Percentiles rank a stretch among this genome's conserved stretches.
Conservation (phyloP, 2,797 vertebrate species). For the Lophius americanus region DNA sequence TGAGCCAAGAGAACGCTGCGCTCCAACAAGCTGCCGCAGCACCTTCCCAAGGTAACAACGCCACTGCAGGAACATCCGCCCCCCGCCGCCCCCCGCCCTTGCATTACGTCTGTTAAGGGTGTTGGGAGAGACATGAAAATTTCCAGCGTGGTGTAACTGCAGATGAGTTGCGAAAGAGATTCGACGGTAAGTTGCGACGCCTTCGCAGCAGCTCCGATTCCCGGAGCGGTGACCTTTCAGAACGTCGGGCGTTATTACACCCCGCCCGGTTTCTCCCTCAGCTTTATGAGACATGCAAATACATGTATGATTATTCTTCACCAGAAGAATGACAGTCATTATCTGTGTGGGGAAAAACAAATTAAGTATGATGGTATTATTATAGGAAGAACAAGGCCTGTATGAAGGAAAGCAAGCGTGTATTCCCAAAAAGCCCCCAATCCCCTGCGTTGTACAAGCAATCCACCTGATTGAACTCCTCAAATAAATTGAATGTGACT, state of each 20-base stretch:
- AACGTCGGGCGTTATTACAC: neutral
- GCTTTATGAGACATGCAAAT: constrained; percentile 30
- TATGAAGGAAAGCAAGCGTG: too few relatives aligned
- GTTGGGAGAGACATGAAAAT: neutral
- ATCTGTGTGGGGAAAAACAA: constrained; percentile 6
- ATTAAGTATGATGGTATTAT: too few relatives aligned
- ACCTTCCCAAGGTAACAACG: constrained; percentile 73
- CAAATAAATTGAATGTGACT: too few relatives aligned
- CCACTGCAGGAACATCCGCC: neutral
- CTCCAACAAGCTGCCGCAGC: constrained; percentile 74
- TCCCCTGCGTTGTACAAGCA: too few relatives aligned
- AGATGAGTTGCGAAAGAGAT: constrained; percentile 19
- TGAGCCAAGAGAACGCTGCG: constrained; percentile 72
- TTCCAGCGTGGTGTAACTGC: neutral
- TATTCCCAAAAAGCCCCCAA: too few relatives aligned
- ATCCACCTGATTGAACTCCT: too few relatives aligned
- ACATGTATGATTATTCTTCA: constrained; percentile 22
- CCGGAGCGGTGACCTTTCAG: constrained; percentile 26
- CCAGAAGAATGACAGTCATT: neutral
- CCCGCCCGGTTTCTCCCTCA: constrained; percentile 8
- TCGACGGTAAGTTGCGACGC: constrained; percentile 2
- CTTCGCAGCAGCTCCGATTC: constrained; percentile 3
- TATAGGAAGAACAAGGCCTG: too few relatives aligned
- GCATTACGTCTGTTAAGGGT: neutral
- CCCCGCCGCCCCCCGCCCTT: neutral